A percentile compares a stretch with the other conserved stretches of the same genome.
Conservation (phyloP, 2,113 vertebrate genomes). For the Myrmecophaga tridactyla region DNA sequence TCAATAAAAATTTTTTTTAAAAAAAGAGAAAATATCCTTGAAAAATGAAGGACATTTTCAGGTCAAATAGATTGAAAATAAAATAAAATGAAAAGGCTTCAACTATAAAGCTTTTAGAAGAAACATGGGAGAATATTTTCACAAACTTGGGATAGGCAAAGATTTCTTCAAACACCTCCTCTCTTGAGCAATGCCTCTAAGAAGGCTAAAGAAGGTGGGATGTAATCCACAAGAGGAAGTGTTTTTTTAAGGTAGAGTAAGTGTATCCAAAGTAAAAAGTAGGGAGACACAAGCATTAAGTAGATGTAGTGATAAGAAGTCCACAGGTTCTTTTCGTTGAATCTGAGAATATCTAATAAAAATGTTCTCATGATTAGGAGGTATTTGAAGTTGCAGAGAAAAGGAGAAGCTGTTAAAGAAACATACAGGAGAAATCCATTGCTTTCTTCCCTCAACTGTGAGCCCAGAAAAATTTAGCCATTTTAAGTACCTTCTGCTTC, state of each 20-base stretch:
- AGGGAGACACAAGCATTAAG: not conserved
- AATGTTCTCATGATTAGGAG: too few species aligned
- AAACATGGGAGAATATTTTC: too few species aligned
- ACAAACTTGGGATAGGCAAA: too few species aligned
- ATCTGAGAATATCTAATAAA: too few species aligned
- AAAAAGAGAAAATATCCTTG: too few species aligned
- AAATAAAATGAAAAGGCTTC: too few species aligned
- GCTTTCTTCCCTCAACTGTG: not conserved
- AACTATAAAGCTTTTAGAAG: too few species aligned
- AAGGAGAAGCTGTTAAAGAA: not conserved
- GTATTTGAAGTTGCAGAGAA: not conserved
- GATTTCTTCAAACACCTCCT: too few species aligned
- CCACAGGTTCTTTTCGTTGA: not conserved
- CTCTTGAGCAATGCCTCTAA: not conserved
- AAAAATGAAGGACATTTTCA: too few species aligned
- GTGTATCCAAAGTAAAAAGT: not conserved
- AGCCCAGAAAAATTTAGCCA: not conserved
- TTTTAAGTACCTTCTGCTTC: not conserved
- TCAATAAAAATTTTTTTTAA: too few species aligned
- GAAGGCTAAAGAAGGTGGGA: not conserved
- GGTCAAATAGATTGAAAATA: too few species aligned
- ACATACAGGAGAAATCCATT: not conserved
- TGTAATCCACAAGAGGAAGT: not conserved
- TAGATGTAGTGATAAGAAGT: not conserved
- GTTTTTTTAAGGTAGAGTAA: not conserved